Conservation (phyloP, 1,140 invertebrate genomes). For the Nasonia vitripennis region DNA sequence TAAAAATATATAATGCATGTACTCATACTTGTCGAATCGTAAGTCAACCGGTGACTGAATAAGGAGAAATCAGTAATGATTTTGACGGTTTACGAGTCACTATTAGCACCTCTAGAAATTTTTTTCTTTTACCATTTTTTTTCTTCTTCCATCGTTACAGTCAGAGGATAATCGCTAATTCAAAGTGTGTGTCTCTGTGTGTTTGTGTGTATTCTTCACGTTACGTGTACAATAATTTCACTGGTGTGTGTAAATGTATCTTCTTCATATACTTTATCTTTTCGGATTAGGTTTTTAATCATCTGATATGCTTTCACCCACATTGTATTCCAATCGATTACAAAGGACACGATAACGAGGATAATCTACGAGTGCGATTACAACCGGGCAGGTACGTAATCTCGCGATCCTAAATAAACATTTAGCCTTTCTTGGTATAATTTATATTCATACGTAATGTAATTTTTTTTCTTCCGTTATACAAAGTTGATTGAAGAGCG, state of each 20-base stretch:
- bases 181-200: neutral
- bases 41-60: conserved; percentile 1
- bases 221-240: neutral
- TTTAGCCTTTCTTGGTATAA: conserved; percentile 21
- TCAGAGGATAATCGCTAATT: conserved; percentile 8
- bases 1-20: conserved; percentile 22
- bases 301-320: conserved; percentile 45
- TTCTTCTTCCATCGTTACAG: neutral
- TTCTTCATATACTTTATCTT: neutral
- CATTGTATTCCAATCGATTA: conserved; percentile 26
- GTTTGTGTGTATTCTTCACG: neutral
- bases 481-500: conserved; percentile 50
- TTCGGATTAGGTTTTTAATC: neutral
- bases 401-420: conserved; percentile 25
- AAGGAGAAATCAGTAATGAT: conserved; percentile 20
- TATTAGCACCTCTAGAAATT: neutral
- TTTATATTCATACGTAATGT: neutral
- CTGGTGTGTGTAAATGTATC: neutral
- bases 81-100: neutral
- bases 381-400: neutral
- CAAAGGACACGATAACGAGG: conserved; percentile 21
- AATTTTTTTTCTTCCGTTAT: conserved; percentile 16
- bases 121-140: neutral
- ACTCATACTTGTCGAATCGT: conserved; percentile 6
- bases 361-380: conserved; percentile 20